Percentiles rank a stretch among this genome's conserved stretches.
Conservation (phyloP, 2,113 vertebrate species). For the Hydropotes inermis region DNA sequence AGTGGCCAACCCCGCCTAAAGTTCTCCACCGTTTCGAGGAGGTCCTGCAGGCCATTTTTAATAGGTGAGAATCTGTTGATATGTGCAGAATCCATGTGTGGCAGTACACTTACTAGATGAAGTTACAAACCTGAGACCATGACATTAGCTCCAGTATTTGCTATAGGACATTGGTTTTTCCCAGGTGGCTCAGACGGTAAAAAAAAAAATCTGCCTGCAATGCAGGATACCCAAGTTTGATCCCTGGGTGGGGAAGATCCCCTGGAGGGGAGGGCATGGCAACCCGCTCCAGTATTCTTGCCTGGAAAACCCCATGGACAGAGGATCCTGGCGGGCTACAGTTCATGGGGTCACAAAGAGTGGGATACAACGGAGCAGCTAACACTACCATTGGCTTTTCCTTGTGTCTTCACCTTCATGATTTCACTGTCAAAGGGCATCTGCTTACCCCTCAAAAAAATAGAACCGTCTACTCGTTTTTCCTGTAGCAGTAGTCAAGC, state of each 20-base stretch:
- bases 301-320: background rate
- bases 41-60: constrained; percentile 87
- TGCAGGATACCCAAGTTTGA: background rate
- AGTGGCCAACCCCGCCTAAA: constrained; percentile 93
- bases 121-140: background rate
- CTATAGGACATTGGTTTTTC: background rate
- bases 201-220: background rate
- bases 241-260: background rate
- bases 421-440: background rate
- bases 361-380: background rate
- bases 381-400: background rate
- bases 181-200: background rate
- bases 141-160: background rate
- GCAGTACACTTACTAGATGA: no score
- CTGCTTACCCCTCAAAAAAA: background rate
- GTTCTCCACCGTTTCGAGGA: constrained; percentile 92
- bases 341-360: background rate
- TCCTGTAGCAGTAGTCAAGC: background rate
- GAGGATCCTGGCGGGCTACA: background rate
- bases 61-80: constrained; percentile 83
- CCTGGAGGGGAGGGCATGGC: background rate
- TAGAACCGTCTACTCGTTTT: background rate
- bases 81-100: background rate
- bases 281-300: background rate
- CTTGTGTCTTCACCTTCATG: background rate